Evolutionary conservation across 2,113 vertebrate species (phyloP), one percentile per base, ranked within the genome.

Genomic region (Trochalopteron elliotii): DNA sequence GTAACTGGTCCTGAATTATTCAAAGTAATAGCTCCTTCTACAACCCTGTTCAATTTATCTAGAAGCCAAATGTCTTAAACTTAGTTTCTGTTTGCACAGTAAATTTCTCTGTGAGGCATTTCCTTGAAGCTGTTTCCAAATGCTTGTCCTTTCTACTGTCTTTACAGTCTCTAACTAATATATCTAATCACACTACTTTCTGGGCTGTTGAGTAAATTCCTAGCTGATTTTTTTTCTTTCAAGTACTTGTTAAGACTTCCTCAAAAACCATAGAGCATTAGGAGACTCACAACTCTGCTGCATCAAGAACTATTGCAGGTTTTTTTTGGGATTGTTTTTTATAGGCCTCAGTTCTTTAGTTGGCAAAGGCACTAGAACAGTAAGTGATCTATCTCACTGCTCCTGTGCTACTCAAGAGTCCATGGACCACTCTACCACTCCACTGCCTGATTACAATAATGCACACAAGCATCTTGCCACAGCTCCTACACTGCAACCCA

Each of bases 371-470:
- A 84, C 31, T 18, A 24, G 47, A 56, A 63, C 17, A 55, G 4
- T 20, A 52, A 14, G 8, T 28, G 12, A 42, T 49, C 8, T 47
- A 11, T 12, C 22, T 44, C 44, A 33, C 19, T 21, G 6, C 15
- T 65, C 24, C 25, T 25, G n/a, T 50, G 30, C 60, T 27, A 30
- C 13, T 60, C 3, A 21, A 23, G 57, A 53, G 33, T 7, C 53
- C 23, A 9, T 3, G 7, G 49, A 19, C 33, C n/a, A 74, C 14
- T 25, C 16, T 33, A 15, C 4, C 13, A 39, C 27, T 25, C 49
- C 17, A 1, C 0, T 45, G 28, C 35, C 19, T 10, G 11, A 15
- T 22, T 57, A 37, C 12, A 61, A 5, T 50, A 37, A 70, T 5
- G 18, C 16, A 59, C 15, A 33, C 9, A 63, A 31, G 42, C 28